Conservation (phyloP, 1,140 invertebrate genomes). For the Trachymyrmex septentrionalis region DNA sequence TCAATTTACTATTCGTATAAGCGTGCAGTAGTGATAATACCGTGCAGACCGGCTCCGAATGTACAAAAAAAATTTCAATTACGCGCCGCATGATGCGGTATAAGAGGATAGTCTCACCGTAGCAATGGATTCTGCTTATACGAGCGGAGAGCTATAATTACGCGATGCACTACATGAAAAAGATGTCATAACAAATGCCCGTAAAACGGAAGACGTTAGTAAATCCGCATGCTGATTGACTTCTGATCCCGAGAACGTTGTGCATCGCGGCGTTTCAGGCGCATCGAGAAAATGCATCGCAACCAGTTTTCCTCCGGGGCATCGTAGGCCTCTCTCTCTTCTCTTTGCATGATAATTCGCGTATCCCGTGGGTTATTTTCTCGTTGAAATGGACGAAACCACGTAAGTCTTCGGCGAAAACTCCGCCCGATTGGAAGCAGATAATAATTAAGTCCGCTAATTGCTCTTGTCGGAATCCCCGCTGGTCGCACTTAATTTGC, state of each 20-base stretch:
- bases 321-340: background rate
- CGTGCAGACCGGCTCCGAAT: background rate
- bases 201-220: constrained; percentile 17
- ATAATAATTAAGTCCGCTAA: constrained; percentile 35
- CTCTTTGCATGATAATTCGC: constrained; percentile 29
- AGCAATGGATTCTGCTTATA: background rate
- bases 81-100: background rate
- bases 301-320: background rate
- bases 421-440: background rate
- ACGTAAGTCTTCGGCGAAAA: constrained; percentile 1
- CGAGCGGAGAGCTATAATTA: constrained; percentile 6
- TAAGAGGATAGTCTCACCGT: background rate
- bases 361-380: background rate
- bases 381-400: background rate
- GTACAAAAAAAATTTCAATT: constrained; percentile 12
- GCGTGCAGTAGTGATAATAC: background rate
- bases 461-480: background rate
- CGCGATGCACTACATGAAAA: background rate
- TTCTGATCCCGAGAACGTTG: constrained; percentile 30
- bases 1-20: background rate
- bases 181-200: constrained; percentile 39
- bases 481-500: background rate
- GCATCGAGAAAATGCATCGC: constrained; percentile 5
- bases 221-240: constrained; percentile 13
- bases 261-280: background rate